Conservation (phyloP, 92 coral and sea anemone species). For the Muricea muricata region DNA sequence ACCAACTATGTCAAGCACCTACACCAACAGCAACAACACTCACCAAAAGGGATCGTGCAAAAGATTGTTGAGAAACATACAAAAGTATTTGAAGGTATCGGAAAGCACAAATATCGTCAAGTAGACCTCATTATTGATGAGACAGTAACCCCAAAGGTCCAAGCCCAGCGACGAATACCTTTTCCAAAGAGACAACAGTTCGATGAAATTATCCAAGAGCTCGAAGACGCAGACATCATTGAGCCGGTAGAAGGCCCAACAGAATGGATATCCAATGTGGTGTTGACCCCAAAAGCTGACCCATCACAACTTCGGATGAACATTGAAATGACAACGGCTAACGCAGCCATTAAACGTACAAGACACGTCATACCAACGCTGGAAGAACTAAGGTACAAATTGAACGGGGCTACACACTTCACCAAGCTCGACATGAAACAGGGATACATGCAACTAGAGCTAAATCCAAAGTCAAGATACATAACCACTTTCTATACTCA, state of each 20-base stretch:
- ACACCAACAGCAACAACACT: neutral
- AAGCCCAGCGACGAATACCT: conserved; percentile 11
- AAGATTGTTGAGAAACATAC: neutral
- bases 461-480: neutral
- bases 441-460: conserved; percentile 54
- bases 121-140: conserved; percentile 1
- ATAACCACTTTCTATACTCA: conserved; percentile 50
- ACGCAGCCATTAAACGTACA: conserved; percentile 49
- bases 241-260: conserved; percentile 32
- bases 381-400: conserved; percentile 42
- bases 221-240: conserved; percentile 35
- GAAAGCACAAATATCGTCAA: neutral
- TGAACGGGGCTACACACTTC: conserved; percentile 50
- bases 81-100: conserved; percentile 4
- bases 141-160: neutral
- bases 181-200: conserved; percentile 16
- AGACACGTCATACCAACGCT: conserved; percentile 45
- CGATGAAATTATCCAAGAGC: conserved; percentile 7
- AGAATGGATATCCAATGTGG: conserved; percentile 23
- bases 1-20: neutral
- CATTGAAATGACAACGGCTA: conserved; percentile 58
- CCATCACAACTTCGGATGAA: conserved; percentile 38
- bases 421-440: conserved; percentile 31
- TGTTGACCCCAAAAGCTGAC: conserved; percentile 53
- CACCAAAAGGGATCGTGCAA: neutral